phyloP scores from a whole-genome alignment of 2,888 invertebrate species.

The Mesoligia furuncula region DNA sequence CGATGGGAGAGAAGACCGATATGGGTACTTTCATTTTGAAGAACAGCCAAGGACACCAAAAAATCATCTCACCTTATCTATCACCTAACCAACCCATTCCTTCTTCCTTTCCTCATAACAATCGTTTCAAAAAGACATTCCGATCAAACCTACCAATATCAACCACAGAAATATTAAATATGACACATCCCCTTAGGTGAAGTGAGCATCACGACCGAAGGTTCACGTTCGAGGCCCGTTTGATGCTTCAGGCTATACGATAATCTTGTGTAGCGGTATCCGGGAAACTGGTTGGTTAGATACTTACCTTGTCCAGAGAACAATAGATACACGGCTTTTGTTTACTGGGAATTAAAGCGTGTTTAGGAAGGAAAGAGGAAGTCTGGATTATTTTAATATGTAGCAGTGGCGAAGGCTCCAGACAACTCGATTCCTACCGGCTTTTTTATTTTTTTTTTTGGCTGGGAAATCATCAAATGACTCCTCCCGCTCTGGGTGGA shows the following conservation, averaged over 20 bases:
- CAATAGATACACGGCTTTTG: constrained; percentile 31
- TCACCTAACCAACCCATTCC: not conserved
- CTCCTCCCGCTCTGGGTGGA: too few species aligned
- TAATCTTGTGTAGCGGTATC: constrained; percentile 63
- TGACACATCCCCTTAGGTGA: constrained; percentile 49
- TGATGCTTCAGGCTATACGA: constrained; percentile 54
- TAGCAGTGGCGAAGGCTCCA: too few species aligned
- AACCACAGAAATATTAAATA: constrained; percentile 40
- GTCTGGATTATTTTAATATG: not conserved
- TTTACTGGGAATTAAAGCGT: constrained; percentile 23
- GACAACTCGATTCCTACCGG: too few species aligned
- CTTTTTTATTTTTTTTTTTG: too few species aligned
- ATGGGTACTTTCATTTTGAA: too few species aligned
- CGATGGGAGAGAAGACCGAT: too few species aligned
- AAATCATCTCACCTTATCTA: too few species aligned
- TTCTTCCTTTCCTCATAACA: not conserved
- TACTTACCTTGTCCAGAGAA: constrained; percentile 7
- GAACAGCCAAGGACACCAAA: too few species aligned
- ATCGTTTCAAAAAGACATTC: constrained; percentile 3
- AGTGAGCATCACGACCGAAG: constrained; percentile 33
- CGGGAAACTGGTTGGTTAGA: constrained; percentile 41
- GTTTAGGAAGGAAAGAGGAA: not conserved
- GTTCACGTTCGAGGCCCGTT: constrained; percentile 57
- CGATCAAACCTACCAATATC: constrained; percentile 10
- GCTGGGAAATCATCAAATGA: too few species aligned